phyloP scores from a whole-genome alignment of 2,888 invertebrate species.

The Hirtodrosophila trivittata region DNA sequence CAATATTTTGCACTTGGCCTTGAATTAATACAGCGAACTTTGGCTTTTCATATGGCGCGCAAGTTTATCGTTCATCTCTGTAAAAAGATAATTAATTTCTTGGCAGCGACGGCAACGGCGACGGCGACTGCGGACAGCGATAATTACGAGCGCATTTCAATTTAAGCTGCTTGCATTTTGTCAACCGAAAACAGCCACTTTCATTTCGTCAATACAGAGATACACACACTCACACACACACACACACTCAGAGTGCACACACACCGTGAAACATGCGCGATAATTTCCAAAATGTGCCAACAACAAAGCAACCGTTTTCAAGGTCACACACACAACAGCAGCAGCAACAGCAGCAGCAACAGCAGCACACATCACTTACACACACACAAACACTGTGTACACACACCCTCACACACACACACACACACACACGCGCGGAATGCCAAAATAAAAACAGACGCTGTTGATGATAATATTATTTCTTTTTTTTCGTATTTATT shows the following conservation, averaged over 20 bases:
- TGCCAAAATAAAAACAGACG: slow-evolving; percentile 50
- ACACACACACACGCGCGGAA: slow-evolving; percentile 11
- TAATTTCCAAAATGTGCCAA: slow-evolving; percentile 79
- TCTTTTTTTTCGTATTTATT: slow-evolving; percentile 35
- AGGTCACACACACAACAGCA: slow-evolving; percentile 64
- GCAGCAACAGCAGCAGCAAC: slow-evolving; percentile 10
- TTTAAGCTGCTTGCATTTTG: slow-evolving; percentile 71
- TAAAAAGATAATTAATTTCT: slow-evolving; percentile 77
- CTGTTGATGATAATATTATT: slow-evolving; percentile 56
- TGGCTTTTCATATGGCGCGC: slow-evolving; percentile 72
- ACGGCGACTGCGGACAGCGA: slow-evolving; percentile 44
- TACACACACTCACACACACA: slow-evolving; percentile 8
- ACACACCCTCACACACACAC: slow-evolving; percentile 9
- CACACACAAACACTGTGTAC: slow-evolving; percentile 17
- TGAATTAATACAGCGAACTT: slow-evolving; percentile 82
- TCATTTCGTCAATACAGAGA: slow-evolving; percentile 47
- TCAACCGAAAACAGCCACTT: slow-evolving; percentile 54
- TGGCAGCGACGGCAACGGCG: slow-evolving; percentile 34
- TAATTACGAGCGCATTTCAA: slow-evolving; percentile 75
- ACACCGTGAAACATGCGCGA: slow-evolving; percentile 58
- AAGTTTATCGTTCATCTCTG: slow-evolving; percentile 78
- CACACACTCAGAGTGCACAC: not conserved
- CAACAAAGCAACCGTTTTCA: slow-evolving; percentile 79
- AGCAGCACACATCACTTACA: not conserved
- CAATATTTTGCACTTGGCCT: slow-evolving; percentile 76